These are phyloP conservation scores for Pogoniulus pusillus DNA, from an alignment of 2,797 vertebrate species.

Conservation along the genomic window DNA sequence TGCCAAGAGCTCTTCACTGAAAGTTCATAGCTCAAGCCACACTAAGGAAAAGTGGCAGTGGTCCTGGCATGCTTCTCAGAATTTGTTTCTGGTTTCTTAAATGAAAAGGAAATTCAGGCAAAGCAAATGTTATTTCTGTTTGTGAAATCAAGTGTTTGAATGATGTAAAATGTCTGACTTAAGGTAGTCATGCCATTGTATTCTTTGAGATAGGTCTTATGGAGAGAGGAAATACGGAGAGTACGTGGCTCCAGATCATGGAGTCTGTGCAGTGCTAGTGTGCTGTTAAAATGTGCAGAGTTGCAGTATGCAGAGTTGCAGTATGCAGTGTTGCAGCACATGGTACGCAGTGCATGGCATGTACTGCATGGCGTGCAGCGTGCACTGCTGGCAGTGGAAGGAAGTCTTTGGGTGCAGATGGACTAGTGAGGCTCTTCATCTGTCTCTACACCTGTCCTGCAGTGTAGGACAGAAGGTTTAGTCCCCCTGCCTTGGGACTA, in stretches of 20 bases:
- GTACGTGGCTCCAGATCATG: neutral
- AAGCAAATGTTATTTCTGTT: neutral
- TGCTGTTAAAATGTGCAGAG: too few species aligned
- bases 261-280: too few species aligned
- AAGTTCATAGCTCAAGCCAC: neutral
- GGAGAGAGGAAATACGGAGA: neutral
- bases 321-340: neutral
- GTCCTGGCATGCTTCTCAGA: neutral
- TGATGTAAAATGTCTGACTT: accelerated
- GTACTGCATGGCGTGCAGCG: too few species aligned
- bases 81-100: neutral
- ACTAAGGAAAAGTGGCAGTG: neutral
- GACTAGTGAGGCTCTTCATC: neutral
- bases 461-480: neutral
- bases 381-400: neutral
- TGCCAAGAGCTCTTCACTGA: neutral
- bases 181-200: neutral
- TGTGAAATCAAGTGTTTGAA: neutral
- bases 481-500: accelerated
- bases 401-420: neutral
- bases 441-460: neutral
- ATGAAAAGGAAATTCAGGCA: neutral
- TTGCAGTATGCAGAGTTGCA: neutral
- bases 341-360: accelerated
- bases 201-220: neutral